Evolutionary conservation across 1,140 invertebrate species (phyloP).

Genomic region (Chrysoperla carnea): DNA sequence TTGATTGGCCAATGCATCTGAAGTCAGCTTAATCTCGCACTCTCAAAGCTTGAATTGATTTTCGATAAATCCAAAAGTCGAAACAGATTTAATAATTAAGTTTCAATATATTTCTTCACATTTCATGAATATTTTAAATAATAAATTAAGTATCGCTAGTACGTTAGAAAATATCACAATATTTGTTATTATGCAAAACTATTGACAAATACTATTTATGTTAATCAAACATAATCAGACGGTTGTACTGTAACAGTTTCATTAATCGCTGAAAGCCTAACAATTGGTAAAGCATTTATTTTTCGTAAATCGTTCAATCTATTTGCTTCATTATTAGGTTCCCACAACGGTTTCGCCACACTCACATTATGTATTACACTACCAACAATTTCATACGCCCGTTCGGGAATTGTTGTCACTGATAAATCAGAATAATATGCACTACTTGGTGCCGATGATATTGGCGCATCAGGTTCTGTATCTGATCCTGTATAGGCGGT

Average conservation of each 20-base stretch:
- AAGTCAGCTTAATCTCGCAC: too few relatives aligned
- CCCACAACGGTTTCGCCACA: conserved; percentile 15
- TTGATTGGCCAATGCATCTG: too few relatives aligned
- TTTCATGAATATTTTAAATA: too few relatives aligned
- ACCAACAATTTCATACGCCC: conserved; percentile 35
- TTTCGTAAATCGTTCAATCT: too few relatives aligned
- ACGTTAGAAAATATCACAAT: background rate
- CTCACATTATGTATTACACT: conserved; percentile 19
- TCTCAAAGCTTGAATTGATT: too few relatives aligned
- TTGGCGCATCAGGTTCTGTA: conserved; percentile 39
- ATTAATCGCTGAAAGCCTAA: conserved; percentile 42
- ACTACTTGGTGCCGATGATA: conserved; percentile 46
- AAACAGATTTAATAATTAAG: too few relatives aligned
- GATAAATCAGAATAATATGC: conserved; percentile 52
- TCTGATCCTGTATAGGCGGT: conserved; percentile 44
- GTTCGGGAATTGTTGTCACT: conserved; percentile 27
- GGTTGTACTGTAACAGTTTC: conserved; percentile 33
- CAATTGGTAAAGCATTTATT: conserved; percentile 12
- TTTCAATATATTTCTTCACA: too few relatives aligned
- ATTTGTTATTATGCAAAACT: conserved; percentile 2
- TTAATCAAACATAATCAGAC: conserved; percentile 39
- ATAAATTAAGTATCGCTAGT: too few relatives aligned
- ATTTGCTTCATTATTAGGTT: conserved; percentile 8
- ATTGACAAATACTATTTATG: too few relatives aligned
- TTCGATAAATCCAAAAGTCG: too few relatives aligned